phyloP scores from a whole-genome alignment of 2,797 vertebrate genomes.

The Triplophysa yarkandensis region DNA sequence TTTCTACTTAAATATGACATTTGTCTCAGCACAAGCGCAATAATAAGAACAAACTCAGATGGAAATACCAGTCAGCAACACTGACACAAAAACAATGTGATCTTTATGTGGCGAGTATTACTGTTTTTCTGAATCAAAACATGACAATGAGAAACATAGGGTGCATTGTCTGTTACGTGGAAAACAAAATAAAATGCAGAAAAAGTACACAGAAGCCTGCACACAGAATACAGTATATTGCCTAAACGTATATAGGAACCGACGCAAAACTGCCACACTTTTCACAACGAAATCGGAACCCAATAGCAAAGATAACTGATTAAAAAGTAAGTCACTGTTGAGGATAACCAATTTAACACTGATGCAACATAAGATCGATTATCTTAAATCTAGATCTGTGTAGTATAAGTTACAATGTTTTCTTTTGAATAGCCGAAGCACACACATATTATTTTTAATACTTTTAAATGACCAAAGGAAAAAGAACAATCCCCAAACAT shows the following conservation, averaged over 20 bases:
- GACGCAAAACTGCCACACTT: background rate
- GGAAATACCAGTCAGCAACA: slow-evolving; percentile 14
- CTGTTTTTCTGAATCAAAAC: background rate
- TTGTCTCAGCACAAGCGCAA: background rate
- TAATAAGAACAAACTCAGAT: slow-evolving; percentile 14
- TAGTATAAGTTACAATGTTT: background rate
- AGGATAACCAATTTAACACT: too few species aligned
- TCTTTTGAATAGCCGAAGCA: too few species aligned
- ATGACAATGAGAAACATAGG: background rate
- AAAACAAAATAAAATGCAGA: background rate
- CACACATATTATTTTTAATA: background rate
- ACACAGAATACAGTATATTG: background rate
- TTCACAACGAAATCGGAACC: background rate
- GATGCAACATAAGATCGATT: too few species aligned
- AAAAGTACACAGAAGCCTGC: background rate
- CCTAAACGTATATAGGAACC: background rate
- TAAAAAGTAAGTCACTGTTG: too few species aligned
- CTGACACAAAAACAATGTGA: background rate
- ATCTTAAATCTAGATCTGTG: too few species aligned
- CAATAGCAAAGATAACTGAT: too few species aligned
- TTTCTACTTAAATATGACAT: slow-evolving; percentile 29
- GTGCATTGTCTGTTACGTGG: background rate
- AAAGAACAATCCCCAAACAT: slow-evolving; percentile 26
- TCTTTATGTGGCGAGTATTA: background rate
- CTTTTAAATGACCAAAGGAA: slow-evolving; percentile 9